phyloP scores from a whole-genome alignment of 1,140 invertebrate species.

The Brachionus calyciflorus region DNA sequence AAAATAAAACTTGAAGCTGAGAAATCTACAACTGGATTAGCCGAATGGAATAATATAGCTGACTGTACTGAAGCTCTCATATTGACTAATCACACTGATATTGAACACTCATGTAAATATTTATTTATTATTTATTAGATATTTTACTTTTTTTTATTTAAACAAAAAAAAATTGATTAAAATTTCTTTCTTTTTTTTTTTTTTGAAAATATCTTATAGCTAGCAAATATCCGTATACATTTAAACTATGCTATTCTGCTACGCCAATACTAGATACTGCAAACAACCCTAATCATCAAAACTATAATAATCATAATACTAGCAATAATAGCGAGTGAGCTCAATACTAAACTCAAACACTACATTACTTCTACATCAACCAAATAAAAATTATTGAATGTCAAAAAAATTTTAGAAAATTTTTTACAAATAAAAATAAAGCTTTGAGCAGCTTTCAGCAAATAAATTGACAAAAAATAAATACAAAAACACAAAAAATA shows the following conservation, averaged over 20 bases:
- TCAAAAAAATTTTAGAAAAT: no score
- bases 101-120: slow-evolving; percentile 40
- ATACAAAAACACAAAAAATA: no score
- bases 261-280: slow-evolving; percentile 11
- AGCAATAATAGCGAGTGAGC: slow-evolving; percentile 38
- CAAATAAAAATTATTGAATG: no score
- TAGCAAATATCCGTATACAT: slow-evolving; percentile 42
- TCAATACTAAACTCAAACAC: no score
- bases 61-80: slow-evolving; percentile 42
- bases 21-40: slow-evolving; percentile 26
- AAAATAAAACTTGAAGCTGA: neutral
- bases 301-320: slow-evolving; percentile 17
- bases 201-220: slow-evolving; percentile 5
- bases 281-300: slow-evolving; percentile 11
- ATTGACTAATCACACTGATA: slow-evolving; percentile 31
- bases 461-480: no score
- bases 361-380: no score
- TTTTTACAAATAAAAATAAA: no score
- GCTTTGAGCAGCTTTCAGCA: no score
- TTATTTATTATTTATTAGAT: neutral
- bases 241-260: slow-evolving; percentile 43
- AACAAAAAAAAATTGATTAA: neutral
- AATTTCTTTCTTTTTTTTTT: neutral
- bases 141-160: slow-evolving; percentile 4
- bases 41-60: slow-evolving; percentile 35